phyloP scores from a whole-genome alignment of 2,888 invertebrate genomes.

The Teleiodes luculella region DNA sequence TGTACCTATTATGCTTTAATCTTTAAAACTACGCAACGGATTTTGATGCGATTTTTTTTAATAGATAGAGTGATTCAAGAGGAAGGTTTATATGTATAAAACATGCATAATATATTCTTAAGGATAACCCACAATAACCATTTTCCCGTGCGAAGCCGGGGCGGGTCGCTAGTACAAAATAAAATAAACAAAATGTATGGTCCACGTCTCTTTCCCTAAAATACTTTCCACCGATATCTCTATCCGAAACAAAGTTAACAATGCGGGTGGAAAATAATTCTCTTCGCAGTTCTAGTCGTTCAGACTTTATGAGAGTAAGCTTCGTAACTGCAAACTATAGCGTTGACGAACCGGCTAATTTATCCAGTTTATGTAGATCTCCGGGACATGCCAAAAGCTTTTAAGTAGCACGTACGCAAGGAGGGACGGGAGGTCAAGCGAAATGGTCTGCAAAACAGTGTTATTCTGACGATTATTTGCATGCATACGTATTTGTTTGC shows the following conservation, averaged over 20 bases:
- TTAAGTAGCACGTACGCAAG: background rate
- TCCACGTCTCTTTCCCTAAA: background rate
- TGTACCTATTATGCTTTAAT: too few species aligned
- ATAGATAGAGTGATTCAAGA: too few species aligned
- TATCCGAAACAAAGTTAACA: background rate
- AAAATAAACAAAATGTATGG: background rate
- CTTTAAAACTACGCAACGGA: too few species aligned
- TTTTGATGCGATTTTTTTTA: too few species aligned
- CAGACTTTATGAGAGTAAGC: background rate
- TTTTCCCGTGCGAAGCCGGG: too few species aligned
- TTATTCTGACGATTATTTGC: slow-evolving; percentile 2
- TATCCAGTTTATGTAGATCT: background rate
- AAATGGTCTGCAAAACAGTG: background rate
- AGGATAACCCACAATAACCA: too few species aligned
- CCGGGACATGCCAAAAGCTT: background rate
- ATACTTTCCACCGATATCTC: background rate
- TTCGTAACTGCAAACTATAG: background rate
- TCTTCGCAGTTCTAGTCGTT: background rate
- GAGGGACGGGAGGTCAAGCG: background rate
- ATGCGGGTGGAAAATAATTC: background rate
- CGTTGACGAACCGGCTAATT: too few species aligned
- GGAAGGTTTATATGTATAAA: too few species aligned
- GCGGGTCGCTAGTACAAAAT: background rate
- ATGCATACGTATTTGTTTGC: too few species aligned
- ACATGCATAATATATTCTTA: too few species aligned